Evolutionary conservation across 2,113 vertebrate species (phyloP).

Genomic region (Lipotes vexillifer): DNA sequence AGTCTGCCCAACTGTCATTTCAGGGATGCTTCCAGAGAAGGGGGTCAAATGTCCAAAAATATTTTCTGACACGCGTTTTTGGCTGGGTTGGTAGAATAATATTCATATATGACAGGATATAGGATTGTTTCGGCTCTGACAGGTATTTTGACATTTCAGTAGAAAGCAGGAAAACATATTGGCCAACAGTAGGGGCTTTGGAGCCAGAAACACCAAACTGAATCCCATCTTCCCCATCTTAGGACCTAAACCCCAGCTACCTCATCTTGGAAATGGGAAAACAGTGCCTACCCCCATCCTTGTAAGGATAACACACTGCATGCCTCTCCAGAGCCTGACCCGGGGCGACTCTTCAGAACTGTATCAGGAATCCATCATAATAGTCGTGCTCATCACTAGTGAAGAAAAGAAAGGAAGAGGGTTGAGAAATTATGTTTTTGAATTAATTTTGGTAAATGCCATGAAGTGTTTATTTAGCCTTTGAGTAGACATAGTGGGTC

Average conservation of each 20-base stretch:
- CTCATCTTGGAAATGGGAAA: accelerated
- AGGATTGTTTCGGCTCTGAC: not conserved
- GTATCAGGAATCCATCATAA: accelerated
- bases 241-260: not conserved
- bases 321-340: not conserved
- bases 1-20: not conserved
- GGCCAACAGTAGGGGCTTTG: not conserved
- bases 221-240: accelerated
- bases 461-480: not conserved
- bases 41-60: not conserved
- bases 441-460: not conserved
- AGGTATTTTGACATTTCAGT: not conserved
- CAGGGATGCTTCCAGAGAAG: not conserved
- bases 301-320: accelerated
- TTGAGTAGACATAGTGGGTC: not conserved
- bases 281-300: accelerated
- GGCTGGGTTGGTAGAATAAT: not conserved
- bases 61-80: not conserved
- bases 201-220: accelerated
- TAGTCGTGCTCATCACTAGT: accelerated
- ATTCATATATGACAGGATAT: accelerated
- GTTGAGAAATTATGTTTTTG: not conserved
- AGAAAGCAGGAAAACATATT: not conserved
- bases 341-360: not conserved
- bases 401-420: not conserved